These are phyloP conservation scores for Eilema griseolum DNA, from an alignment of 2,888 invertebrate species.

Conservation along the genomic window DNA sequence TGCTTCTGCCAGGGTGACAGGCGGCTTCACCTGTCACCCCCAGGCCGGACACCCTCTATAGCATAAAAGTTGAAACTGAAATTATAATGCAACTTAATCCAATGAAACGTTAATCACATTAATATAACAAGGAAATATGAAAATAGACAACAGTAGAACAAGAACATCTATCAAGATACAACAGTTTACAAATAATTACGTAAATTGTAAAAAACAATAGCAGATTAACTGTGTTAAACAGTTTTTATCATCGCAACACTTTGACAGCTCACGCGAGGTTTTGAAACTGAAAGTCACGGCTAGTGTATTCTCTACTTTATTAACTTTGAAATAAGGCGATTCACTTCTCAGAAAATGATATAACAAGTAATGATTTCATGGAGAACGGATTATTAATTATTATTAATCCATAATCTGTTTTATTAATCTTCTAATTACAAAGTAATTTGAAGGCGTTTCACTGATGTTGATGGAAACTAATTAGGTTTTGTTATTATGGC, in stretches of 20 bases:
- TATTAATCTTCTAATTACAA: conserved; percentile 46
- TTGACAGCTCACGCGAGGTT: conserved; percentile 46
- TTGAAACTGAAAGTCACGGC: conserved; percentile 47
- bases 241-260: conserved; percentile 38
- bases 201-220: conserved; percentile 38
- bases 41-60: no score
- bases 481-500: conserved; percentile 16
- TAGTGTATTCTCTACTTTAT: conserved; percentile 41
- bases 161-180: conserved; percentile 36
- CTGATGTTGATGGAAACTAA: conserved; percentile 35
- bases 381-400: conserved; percentile 41
- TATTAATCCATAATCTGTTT: conserved; percentile 34
- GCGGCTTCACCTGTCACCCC: no score
- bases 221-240: conserved; percentile 15
- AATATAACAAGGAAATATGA: conserved; percentile 22
- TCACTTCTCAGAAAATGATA: conserved; percentile 36
- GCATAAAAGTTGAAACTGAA: neutral
- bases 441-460: conserved; percentile 43
- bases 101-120: neutral
- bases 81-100: neutral
- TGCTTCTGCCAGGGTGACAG: no score
- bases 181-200: conserved; percentile 47
- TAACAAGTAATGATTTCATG: conserved; percentile 38
- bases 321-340: conserved; percentile 34
- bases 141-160: conserved; percentile 17